phyloP scores from a whole-genome alignment of 2,888 invertebrate genomes.

The Belgica antarctica region DNA sequence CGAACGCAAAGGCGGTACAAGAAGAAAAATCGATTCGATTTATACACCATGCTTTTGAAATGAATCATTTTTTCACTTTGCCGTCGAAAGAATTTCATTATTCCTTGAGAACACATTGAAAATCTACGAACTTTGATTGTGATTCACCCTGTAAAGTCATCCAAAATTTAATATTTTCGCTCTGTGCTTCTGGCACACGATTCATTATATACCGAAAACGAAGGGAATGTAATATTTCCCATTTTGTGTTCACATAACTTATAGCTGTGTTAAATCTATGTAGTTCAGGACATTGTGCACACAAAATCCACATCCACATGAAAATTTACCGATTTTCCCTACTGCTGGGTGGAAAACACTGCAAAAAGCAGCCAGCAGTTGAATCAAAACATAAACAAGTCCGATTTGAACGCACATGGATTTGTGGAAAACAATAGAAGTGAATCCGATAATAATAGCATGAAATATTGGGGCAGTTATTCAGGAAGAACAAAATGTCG shows the following conservation, averaged over 20 bases:
- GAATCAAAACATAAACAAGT: background rate
- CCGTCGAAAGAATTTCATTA: background rate
- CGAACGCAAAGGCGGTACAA: background rate
- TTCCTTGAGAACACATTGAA: background rate
- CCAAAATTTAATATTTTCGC: constrained; percentile 21
- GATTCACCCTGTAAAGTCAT: background rate
- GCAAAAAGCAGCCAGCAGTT: background rate
- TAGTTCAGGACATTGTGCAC: background rate
- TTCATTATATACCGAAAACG: constrained; percentile 34
- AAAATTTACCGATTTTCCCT: constrained; percentile 37
- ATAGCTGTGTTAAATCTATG: background rate
- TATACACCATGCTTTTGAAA: background rate
- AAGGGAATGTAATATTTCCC: background rate
- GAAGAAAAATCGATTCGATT: background rate
- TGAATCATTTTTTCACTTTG: constrained; percentile 35
- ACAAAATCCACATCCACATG: constrained; percentile 41
- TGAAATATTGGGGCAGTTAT: constrained; percentile 26
- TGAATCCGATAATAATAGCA: constrained; percentile 26
- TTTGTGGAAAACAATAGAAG: constrained; percentile 34
- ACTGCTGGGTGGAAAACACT: constrained; percentile 13
- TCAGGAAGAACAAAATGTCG: background rate
- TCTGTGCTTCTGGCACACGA: constrained; percentile 40
- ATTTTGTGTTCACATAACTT: background rate
- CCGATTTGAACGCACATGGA: constrained; percentile 38
- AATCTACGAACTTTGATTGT: background rate